Evolutionary conservation across 2,888 invertebrate species (phyloP), one percentile per base, ranked within the genome.

Genomic region (Mimachlamys varia): DNA sequence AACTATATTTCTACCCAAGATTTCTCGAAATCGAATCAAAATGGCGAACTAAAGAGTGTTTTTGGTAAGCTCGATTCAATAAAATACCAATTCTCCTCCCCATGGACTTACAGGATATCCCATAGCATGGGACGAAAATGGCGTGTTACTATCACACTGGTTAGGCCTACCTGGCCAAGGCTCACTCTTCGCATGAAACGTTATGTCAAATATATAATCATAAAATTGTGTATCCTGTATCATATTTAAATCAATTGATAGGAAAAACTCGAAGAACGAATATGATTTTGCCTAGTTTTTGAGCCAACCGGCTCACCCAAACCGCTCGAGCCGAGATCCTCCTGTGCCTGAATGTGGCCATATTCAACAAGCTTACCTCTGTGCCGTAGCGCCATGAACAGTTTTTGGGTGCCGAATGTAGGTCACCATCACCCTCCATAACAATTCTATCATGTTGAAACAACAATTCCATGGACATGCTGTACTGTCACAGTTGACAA

Each of bases 321-420:
- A 12, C 27, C 76, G 33, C 76, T 27, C 33, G 33, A 76, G 13
- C 22, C 33, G 76, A 27, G 27, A 27, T 76, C 12, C 22, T 19
- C 76, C 76, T 76, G 33, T 76, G 76, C 33, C 33, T 76, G 76
- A 76, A 33, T 76, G 76, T 76, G 76, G 76, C 76, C 76, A 76
- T 76, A 76, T 76, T 76, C 76, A 76, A 76, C 76, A 76, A 76
- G 76, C 76, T 76, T 76, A 76, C 76, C 76, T 76, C 76, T 76
- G 27, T 76, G 33, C 76, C 27, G 76, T 76, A 76, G 33, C 76
- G 76, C 76, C 76, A 76, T 76, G 76, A 27, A 76, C 27, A 76
- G 76, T 76, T 76, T 76, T 76, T 76, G 76, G 76, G 76, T 76
- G 76, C 76, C 76, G 76, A 76, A 76, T 76, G 76, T 76, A 76